These are phyloP conservation scores for Megaustenia siamemsis DNA, from an alignment of 2,888 invertebrate species.

Conservation along the genomic window DNA sequence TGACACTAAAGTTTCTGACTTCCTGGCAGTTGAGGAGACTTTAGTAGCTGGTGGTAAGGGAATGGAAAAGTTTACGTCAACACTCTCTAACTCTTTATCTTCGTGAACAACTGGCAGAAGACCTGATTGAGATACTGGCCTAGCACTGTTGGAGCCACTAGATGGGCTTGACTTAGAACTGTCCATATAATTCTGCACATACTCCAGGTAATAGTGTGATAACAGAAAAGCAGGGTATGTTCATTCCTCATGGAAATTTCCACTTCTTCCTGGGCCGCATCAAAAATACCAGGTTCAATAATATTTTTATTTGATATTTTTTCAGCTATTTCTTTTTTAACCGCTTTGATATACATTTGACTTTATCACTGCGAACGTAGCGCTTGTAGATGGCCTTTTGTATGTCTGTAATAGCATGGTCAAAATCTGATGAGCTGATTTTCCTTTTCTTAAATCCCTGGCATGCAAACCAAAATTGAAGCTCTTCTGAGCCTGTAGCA, in stretches of 20 bases:
- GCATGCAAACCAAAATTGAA: slow-evolving; percentile 91
- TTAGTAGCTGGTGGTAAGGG: slow-evolving; percentile 56
- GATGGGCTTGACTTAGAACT: slow-evolving; percentile 76
- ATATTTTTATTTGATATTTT: slow-evolving; percentile 75
- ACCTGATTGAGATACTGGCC: slow-evolving; percentile 71
- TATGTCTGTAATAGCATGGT: slow-evolving; percentile 68
- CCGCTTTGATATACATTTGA: slow-evolving; percentile 88
- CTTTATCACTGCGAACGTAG: slow-evolving; percentile 86
- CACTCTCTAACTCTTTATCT: slow-evolving; percentile 85
- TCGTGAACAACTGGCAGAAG: slow-evolving; percentile 90
- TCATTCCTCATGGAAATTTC: slow-evolving; percentile 91
- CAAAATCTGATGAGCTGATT: slow-evolving; percentile 80
- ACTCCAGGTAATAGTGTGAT: slow-evolving; percentile 91
- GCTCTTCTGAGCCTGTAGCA: slow-evolving; percentile 71
- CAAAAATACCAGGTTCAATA: slow-evolving; percentile 90
- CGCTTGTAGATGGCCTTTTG: slow-evolving; percentile 85
- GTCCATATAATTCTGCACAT: slow-evolving; percentile 77
- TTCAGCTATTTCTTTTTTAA: slow-evolving; percentile 86
- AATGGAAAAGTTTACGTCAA: slow-evolving; percentile 46
- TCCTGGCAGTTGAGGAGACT: slow-evolving; percentile 43
- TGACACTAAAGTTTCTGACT: slow-evolving; percentile 38
- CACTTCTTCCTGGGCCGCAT: slow-evolving; percentile 90
- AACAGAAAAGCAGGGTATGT: slow-evolving; percentile 95
- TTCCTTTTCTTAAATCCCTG: slow-evolving; percentile 74
- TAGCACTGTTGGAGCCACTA: slow-evolving; percentile 76